Evolutionary conservation across 2,888 invertebrate genomes (phyloP).

Genomic region (Pristionchus entomophagus): DNA sequence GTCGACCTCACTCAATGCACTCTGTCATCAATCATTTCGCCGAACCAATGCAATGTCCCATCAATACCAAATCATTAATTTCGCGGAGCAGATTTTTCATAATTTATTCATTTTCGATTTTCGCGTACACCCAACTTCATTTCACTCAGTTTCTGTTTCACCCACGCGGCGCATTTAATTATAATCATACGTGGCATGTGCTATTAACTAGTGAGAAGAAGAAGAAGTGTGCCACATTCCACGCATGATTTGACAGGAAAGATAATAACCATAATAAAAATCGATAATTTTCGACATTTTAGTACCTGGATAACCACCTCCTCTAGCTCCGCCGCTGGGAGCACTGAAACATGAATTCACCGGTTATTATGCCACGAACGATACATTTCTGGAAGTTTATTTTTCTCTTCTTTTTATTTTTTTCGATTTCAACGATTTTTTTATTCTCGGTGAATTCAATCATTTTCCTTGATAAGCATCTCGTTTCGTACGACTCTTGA

Average conservation of each 20-base stretch:
- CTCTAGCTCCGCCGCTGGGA: slow-evolving; percentile 37
- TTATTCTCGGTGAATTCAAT: slow-evolving; percentile 41
- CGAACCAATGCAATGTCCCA: slow-evolving; percentile 40
- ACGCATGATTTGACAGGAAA: slow-evolving; percentile 18
- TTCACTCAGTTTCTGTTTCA: slow-evolving; percentile 30
- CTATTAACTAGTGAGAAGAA: no score
- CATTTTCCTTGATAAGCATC: slow-evolving; percentile 33
- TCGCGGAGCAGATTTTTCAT: slow-evolving; percentile 1
- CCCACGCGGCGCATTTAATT: slow-evolving; percentile 1
- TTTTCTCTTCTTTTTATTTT: slow-evolving; percentile 15
- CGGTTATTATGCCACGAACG: slow-evolving; percentile 39
- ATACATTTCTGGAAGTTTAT: slow-evolving; percentile 27
- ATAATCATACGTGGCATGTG: slow-evolving; percentile 1
- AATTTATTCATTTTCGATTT: slow-evolving; percentile 25
- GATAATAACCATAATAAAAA: slow-evolving; percentile 7
- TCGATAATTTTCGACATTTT: not conserved
- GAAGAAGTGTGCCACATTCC: not conserved
- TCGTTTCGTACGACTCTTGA: slow-evolving; percentile 30
- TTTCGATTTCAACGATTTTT: not conserved
- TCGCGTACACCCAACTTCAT: slow-evolving; percentile 5
- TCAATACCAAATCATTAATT: slow-evolving; percentile 15
- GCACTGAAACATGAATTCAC: slow-evolving; percentile 50
- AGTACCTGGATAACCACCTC: slow-evolving; percentile 48
- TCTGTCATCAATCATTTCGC: slow-evolving; percentile 1
- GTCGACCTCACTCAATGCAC: not conserved